A percentile compares a stretch with the other conserved stretches of the same genome.
Conservation (phyloP, 1,140 invertebrate species). For the Leptopilina clavipes region DNA sequence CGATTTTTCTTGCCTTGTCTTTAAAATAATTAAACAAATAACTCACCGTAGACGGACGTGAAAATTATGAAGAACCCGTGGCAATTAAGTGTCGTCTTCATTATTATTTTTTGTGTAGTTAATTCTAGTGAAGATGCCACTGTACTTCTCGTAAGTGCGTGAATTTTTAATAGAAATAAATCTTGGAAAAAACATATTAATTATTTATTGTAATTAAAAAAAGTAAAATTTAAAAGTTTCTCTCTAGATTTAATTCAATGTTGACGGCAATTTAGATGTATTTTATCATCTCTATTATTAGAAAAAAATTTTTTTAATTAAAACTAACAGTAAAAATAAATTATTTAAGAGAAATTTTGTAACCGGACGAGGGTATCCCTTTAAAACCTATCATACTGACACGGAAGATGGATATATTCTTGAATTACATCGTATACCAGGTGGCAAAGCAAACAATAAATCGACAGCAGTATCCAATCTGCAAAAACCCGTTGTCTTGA, state of each 20-base stretch:
- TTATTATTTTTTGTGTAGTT: no score
- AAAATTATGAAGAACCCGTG: not conserved
- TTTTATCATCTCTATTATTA: no score
- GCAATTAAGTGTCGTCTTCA: not conserved
- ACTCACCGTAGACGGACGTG: not conserved
- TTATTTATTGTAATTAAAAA: no score
- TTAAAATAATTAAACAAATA: not conserved
- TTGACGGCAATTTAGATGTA: no score
- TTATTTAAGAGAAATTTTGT: slow-evolving; percentile 6
- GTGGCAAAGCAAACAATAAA: not conserved
- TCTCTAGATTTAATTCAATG: no score
- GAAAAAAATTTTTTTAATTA: not conserved
- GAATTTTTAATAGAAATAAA: no score
- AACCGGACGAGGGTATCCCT: not conserved
- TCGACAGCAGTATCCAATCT: not conserved
- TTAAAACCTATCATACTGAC: not conserved
- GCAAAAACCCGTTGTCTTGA: not conserved
- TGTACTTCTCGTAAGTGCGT: no score
- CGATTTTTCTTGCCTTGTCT: not conserved
- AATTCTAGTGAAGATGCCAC: no score
- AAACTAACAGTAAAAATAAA: not conserved
- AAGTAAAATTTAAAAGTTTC: no score
- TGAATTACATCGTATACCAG: not conserved
- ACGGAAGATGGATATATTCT: not conserved
- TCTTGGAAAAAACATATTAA: no score